Evolutionary conservation across 2,113 vertebrate species (phyloP).

Genomic region (Anguilla rostrata): DNA sequence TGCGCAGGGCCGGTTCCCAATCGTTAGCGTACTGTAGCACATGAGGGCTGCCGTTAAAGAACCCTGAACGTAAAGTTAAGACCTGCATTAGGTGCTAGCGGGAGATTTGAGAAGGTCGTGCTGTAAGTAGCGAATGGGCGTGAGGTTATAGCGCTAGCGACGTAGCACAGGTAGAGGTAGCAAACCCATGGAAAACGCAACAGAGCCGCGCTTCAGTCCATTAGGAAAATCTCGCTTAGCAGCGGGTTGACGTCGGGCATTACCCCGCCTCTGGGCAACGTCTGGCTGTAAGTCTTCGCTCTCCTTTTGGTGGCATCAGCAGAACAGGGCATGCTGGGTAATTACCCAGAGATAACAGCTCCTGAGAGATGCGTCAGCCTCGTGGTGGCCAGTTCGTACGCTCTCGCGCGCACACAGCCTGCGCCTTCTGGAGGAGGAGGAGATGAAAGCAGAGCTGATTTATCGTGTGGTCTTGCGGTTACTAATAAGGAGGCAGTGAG

Average conservation of each 20-base stretch:
- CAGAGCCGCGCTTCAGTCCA: background rate
- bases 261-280: conserved; percentile 61
- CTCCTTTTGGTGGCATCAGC: conserved; percentile 45
- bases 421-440: background rate
- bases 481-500: background rate
- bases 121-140: no score
- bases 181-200: no score
- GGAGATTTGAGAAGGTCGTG: no score
- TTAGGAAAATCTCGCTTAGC: conserved; percentile 50
- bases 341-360: background rate
- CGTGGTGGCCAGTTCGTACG: background rate
- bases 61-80: no score
- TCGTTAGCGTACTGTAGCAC: no score
- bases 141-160: conserved; percentile 40
- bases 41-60: no score
- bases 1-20: no score
- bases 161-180: background rate
- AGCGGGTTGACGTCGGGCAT: conserved; percentile 63
- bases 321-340: conserved; percentile 18
- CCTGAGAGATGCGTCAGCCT: background rate
- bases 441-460: background rate
- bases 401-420: background rate
- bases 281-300: conserved; percentile 45
- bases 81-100: no score
- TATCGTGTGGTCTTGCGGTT: background rate